Base-by-base conservation (phyloP, 1,140 invertebrate genomes). In the Sesamia nonagrioides region DNA sequence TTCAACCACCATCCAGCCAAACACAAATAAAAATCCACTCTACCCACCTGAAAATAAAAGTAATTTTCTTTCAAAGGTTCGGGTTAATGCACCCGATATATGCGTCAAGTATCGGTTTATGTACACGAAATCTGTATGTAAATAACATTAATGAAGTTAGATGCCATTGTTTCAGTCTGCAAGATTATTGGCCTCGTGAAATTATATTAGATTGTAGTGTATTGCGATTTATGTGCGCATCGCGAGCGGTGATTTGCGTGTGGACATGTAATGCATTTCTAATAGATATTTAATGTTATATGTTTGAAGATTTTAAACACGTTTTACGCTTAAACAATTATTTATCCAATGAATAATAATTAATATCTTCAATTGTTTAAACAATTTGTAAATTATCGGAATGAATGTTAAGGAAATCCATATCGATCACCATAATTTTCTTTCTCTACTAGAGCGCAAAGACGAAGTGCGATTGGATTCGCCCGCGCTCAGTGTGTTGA, bases 31-130 rank as follows among this genome's bases (percentile, higher is more conserved):
- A 86, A 86, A 78, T 87, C 54, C 68, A 84, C 89, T 87, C 66
- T 91, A 84, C 69, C 11, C 9, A 21, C 48, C 48, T 78, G 84
- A 90, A 91, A 91, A 89, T 90, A 92, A 92, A 92, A 92, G 89
- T 90, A 74, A 74, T 85, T 86, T 88, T 91, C 66, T 73, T 60
- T 52, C 48, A 80, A 40, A 35, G 45, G 6, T 48, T n/a, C 33
- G 58, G 73, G 58, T 61, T 63, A 50, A 50, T 76, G 73, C 56
- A 63, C 60, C 15, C 58, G 21, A 76, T 76, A 15, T 61, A 50
- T 60, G 71, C 54, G 52, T 74, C 52, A 40, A 13, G 52, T 58
- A 74, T 77, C 50, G 50, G 35, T 54, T 56, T 27, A 45, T 66
- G 71, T 68, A 58, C 35, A 68, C 27, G 56, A 68, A 75, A 56